Percentiles rank a stretch among this genome's conserved stretches.
phyloP scores from a whole-genome alignment of 2,888 invertebrate species.

The Bimastos eiseni region DNA sequence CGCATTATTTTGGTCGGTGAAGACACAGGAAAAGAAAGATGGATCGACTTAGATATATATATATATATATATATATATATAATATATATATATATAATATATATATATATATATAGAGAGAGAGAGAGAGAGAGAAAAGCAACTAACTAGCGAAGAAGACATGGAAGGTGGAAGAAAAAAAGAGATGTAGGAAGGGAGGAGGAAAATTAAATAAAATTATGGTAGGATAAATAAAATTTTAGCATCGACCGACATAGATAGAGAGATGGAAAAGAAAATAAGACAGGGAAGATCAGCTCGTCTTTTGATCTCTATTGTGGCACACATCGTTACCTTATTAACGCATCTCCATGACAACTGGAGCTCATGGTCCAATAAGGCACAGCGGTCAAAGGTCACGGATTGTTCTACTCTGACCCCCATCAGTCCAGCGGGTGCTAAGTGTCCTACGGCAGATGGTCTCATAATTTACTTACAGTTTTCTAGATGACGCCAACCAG shows the following conservation, averaged over 20 bases:
- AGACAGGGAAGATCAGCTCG: neutral
- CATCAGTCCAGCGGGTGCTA: neutral
- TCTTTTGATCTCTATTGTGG: neutral
- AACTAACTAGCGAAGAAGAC: no score
- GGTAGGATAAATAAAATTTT: no score
- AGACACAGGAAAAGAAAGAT: no score
- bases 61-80: no score
- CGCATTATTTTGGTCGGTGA: no score
- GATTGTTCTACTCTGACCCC: neutral
- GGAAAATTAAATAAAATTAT: no score
- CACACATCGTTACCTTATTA: neutral
- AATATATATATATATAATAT: no score
- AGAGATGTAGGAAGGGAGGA: no score
- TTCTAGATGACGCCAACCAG: neutral
- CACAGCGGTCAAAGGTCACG: neutral
- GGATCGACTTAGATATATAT: no score
- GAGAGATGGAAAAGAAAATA: neutral
- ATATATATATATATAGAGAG: no score
- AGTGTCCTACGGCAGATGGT: neutral
- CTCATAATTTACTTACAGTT: neutral
- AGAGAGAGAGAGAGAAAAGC: no score
- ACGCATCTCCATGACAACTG: neutral
- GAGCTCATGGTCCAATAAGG: neutral
- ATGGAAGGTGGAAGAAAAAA: no score
- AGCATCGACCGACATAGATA: neutral